A percentile compares a stretch with the other conserved stretches of the same genome.
phyloP scores from a whole-genome alignment of 37 sponge, comb jelly and placozoan species.

The Geodia barretti region DNA sequence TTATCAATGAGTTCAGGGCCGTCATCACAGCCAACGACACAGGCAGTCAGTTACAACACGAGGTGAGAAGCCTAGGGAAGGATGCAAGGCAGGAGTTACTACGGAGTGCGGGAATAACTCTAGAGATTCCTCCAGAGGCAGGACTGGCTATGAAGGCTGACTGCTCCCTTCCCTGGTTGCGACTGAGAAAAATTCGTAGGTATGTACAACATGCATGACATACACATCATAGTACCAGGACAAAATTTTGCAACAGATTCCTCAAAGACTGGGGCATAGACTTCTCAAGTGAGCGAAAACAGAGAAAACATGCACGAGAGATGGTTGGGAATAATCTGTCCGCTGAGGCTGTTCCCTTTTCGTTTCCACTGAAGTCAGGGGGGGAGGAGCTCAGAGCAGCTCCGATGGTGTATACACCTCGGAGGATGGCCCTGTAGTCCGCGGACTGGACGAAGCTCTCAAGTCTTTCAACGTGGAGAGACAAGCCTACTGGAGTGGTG shows the following conservation, averaged over 20 bases:
- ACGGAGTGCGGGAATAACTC: too few relatives aligned
- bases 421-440: slow-evolving; percentile 37
- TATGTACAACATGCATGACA: neutral
- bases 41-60: neutral
- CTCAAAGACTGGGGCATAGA: neutral
- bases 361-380: slow-evolving; percentile 7
- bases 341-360: slow-evolving; percentile 3
- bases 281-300: neutral
- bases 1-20: neutral
- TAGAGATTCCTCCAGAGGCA: too few relatives aligned
- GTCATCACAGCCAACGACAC: neutral
- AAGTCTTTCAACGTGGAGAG: slow-evolving; percentile 12
- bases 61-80: too few relatives aligned
- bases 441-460: slow-evolving; percentile 28
- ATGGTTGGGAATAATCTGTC: neutral
- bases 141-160: slow-evolving; percentile 21
- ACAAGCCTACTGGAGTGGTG: slow-evolving; percentile 38
- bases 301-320: neutral
- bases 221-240: neutral
- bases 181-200: slow-evolving; percentile 10
- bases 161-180: neutral
- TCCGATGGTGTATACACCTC: too few relatives aligned
- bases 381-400: slow-evolving; percentile 14
- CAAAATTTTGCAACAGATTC: neutral
- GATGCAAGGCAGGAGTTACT: too few relatives aligned